A percentile compares a stretch with the other conserved stretches of the same genome.
These are phyloP conservation scores for Neoniphon sammara DNA, from an alignment of 2,797 vertebrate genomes.

Conservation along the genomic window DNA sequence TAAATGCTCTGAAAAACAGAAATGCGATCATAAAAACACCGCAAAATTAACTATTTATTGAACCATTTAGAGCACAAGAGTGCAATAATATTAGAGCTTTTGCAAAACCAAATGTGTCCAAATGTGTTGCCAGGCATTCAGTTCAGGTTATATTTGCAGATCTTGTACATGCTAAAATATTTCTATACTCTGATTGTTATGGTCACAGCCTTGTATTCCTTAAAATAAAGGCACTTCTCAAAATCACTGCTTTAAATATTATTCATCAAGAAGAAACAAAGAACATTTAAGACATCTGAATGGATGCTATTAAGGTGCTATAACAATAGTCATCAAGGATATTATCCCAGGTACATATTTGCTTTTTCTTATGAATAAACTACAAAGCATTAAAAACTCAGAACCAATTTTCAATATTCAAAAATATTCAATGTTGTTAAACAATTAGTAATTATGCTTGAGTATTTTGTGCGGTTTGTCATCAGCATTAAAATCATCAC, in stretches of 20 bases:
- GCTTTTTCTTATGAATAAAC: constrained; percentile 1
- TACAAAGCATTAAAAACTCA: constrained; percentile 4
- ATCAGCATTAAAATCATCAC: neutral
- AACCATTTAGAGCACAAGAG: constrained; percentile 10
- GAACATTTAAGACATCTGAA: neutral
- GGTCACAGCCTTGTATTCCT: constrained; percentile 16
- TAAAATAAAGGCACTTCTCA: constrained; percentile 40
- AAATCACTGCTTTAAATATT: neutral
- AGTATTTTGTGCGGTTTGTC: neutral
- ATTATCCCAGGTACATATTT: neutral
- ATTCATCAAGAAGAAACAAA: neutral
- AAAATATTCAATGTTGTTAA: constrained; percentile 13
- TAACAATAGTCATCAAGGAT: no score
- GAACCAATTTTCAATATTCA: neutral
- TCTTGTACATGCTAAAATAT: neutral
- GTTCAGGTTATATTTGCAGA: constrained; percentile 2
- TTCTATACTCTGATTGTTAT: neutral
- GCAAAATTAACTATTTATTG: constrained; percentile 34
- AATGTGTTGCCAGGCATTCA: neutral
- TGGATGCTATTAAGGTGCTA: neutral
- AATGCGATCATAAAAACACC: constrained; percentile 1
- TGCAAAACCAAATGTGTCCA: constrained; percentile 30
- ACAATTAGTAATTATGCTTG: neutral
- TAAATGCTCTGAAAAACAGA: constrained; percentile 2
- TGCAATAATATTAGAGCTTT: constrained; percentile 25